These are phyloP conservation scores for Crioceris asparagi DNA, from an alignment of 2,888 invertebrate genomes.

Conservation along the genomic window DNA sequence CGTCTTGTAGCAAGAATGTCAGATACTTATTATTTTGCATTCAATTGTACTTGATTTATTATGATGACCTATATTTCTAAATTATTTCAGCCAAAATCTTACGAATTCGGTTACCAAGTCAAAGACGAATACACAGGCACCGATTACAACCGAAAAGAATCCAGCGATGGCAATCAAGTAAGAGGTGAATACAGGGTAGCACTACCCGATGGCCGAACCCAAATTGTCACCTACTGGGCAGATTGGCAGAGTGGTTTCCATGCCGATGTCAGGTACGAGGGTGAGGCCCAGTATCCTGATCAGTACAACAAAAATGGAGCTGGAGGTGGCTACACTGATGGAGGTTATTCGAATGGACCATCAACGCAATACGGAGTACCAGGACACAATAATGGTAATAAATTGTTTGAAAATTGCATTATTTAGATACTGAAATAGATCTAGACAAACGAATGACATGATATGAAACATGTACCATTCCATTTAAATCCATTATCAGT, in stretches of 20 bases:
- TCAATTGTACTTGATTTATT: too few relatives aligned
- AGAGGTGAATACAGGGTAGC: constrained; percentile 51
- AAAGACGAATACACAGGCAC: constrained; percentile 66
- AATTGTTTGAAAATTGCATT: too few relatives aligned
- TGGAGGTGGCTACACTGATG: constrained; percentile 20
- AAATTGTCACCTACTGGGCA: constrained; percentile 65
- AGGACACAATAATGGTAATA: too few relatives aligned
- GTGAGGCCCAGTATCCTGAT: constrained; percentile 55
- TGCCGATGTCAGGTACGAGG: constrained; percentile 64
- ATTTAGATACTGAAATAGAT: too few relatives aligned
- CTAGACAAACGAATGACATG: too few relatives aligned
- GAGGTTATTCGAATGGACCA: constrained; percentile 9
- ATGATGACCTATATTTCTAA: background rate
- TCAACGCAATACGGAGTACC: too few relatives aligned
- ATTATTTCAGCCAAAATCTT: constrained; percentile 53
- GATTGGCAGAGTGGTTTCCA: constrained; percentile 73
- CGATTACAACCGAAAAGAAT: constrained; percentile 59
- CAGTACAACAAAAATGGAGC: constrained; percentile 32
- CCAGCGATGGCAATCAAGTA: constrained; percentile 61
- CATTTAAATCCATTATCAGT: too few relatives aligned
- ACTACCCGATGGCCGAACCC: constrained; percentile 50
- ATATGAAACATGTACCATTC: too few relatives aligned
- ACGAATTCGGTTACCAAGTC: constrained; percentile 70
- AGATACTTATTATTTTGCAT: too few relatives aligned
- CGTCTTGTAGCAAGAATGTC: too few relatives aligned